These are phyloP conservation scores for Phyto melanocephala DNA, from an alignment of 2,888 invertebrate genomes.

Conservation along the genomic window DNA sequence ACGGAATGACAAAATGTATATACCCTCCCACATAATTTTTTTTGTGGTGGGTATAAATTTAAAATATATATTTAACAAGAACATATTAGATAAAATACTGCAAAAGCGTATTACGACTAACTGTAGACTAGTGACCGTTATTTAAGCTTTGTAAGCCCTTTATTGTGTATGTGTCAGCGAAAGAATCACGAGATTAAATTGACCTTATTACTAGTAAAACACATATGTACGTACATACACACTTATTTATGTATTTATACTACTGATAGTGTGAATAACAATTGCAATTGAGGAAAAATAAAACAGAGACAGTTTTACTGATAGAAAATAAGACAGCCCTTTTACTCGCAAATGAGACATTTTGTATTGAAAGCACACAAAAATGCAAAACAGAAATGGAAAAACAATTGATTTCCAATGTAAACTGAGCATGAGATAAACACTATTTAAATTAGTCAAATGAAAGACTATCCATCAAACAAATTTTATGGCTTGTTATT, in stretches of 20 bases:
- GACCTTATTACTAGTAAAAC: constrained; percentile 62
- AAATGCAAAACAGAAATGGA: not conserved
- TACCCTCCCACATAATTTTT: no score
- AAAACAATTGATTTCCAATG: constrained; percentile 52
- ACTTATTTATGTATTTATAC: no score
- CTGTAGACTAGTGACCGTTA: constrained; percentile 55
- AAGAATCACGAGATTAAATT: constrained; percentile 63
- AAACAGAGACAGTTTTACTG: not conserved
- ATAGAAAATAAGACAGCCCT: constrained; percentile 5
- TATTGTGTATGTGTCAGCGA: constrained; percentile 39
- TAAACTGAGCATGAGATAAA: constrained; percentile 42
- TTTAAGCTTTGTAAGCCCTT: constrained; percentile 51
- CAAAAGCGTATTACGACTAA: no score
- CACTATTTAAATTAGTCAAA: constrained; percentile 45
- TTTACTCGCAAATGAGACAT: constrained; percentile 1
- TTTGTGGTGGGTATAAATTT: no score
- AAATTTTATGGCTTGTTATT: constrained; percentile 14
- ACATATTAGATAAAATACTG: no score
- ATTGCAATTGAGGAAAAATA: not conserved
- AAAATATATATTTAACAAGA: no score
- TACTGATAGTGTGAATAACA: constrained; percentile 13
- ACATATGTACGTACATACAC: no score
- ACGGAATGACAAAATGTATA: no score
- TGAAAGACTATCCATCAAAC: constrained; percentile 27
- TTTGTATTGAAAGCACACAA: constrained; percentile 11